These are phyloP conservation scores for Nesogale talazaci DNA, from an alignment of 2,113 vertebrate species.

Conservation along the genomic window DNA sequence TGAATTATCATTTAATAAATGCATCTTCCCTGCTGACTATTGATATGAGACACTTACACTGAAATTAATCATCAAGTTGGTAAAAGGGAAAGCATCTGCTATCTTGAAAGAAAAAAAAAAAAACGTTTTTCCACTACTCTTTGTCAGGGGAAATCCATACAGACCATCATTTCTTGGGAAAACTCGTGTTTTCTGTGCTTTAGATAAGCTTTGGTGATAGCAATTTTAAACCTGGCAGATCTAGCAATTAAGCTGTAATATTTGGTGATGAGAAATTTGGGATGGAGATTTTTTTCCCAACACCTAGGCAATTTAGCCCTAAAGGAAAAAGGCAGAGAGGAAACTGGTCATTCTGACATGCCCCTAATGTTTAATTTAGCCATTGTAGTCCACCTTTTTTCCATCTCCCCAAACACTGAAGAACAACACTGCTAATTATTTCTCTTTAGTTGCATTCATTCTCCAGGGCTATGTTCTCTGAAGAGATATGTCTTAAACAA, in stretches of 20 bases:
- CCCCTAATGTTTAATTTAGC: slow-evolving; percentile 43
- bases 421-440: slow-evolving; percentile 47
- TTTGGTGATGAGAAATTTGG: slow-evolving; percentile 74
- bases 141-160: slow-evolving; percentile 25
- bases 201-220: slow-evolving; percentile 13
- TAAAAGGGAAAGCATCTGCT: slow-evolving; percentile 30
- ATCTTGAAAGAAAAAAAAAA: no score
- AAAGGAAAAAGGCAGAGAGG: slow-evolving; percentile 52
- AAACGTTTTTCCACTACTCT: slow-evolving; percentile 29
- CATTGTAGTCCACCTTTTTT: slow-evolving; percentile 40
- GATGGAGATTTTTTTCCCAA: slow-evolving; percentile 58
- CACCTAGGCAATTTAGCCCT: slow-evolving; percentile 54
- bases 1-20: neutral
- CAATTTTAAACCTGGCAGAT: slow-evolving; percentile 46
- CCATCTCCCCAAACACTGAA: slow-evolving; percentile 1
- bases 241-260: slow-evolving; percentile 72
- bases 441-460: neutral
- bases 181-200: slow-evolving; percentile 29
- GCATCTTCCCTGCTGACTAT: neutral
- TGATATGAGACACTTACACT: neutral
- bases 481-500: neutral
- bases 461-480: neutral
- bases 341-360: slow-evolving; percentile 69
- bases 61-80: slow-evolving; percentile 1
- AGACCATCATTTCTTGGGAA: slow-evolving; percentile 56